These are phyloP conservation scores for Microchirus variegatus DNA, from an alignment of 2,797 vertebrate genomes.

Conservation along the genomic window DNA sequence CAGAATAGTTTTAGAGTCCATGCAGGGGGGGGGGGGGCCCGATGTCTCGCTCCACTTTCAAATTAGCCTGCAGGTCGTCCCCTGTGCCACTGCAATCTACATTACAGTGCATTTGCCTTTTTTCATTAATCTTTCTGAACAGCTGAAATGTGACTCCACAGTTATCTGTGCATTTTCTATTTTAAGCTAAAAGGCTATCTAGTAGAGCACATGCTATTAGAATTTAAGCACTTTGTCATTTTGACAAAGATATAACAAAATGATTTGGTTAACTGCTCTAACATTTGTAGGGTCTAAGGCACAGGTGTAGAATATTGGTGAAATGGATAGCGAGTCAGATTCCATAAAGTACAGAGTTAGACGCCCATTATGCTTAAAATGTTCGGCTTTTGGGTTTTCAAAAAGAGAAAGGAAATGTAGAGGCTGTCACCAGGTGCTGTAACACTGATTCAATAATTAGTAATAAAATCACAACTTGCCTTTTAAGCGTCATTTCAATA, in stretches of 20 bases:
- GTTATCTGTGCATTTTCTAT: background rate
- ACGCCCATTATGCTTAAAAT: slow-evolving; percentile 7
- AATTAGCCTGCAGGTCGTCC: background rate
- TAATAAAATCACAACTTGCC: background rate
- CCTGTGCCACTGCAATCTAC: background rate
- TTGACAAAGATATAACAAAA: background rate
- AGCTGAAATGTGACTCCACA: background rate
- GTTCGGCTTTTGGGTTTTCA: background rate
- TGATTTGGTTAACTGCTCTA: background rate
- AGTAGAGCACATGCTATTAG: background rate
- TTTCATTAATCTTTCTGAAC: slow-evolving; percentile 8
- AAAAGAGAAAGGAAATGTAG: background rate
- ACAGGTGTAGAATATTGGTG: background rate
- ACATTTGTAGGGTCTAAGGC: background rate
- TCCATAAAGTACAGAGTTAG: background rate
- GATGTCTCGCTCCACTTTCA: background rate
- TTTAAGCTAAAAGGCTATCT: background rate
- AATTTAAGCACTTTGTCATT: slow-evolving; percentile 1
- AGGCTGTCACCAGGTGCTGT: background rate
- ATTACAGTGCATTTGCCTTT: background rate
- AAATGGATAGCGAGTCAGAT: background rate
- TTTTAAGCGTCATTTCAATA: background rate
- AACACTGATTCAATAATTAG: background rate
- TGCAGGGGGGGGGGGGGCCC: background rate
- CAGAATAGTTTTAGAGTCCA: background rate